Evolutionary conservation across 1,140 invertebrate genomes (phyloP).

Genomic region (Zaprionus camerounensis): DNA sequence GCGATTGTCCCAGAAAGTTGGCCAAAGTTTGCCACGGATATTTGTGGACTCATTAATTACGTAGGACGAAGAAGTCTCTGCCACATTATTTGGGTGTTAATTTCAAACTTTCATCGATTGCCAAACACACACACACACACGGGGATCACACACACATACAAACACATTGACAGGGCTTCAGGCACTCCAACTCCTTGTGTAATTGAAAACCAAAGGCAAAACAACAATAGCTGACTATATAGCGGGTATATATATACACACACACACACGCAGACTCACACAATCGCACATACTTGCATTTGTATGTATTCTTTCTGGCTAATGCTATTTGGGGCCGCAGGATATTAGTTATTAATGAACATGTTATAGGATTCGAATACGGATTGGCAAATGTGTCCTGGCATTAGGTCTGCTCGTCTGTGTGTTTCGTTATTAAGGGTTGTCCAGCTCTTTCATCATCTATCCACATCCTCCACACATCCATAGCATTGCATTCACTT

Average conservation of each 20-base stretch:
- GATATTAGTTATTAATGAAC: constrained; percentile 82
- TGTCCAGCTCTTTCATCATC: constrained; percentile 60
- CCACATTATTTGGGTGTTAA: constrained; percentile 71
- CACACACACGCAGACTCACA: background rate
- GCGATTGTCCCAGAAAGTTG: constrained; percentile 72
- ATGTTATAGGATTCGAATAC: constrained; percentile 56
- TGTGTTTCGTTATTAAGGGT: constrained; percentile 52
- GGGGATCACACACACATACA: constrained; percentile 5
- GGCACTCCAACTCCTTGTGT: constrained; percentile 56
- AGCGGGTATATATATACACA: constrained; percentile 8
- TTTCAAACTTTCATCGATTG: constrained; percentile 80
- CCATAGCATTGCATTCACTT: constrained; percentile 25
- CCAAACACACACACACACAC: constrained; percentile 25
- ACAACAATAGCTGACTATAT: constrained; percentile 60
- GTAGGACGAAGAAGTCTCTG: constrained; percentile 39
- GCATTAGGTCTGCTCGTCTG: background rate
- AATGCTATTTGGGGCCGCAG: constrained; percentile 74
- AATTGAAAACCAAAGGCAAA: constrained; percentile 77
- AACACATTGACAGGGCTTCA: constrained; percentile 12
- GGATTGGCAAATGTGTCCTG: constrained; percentile 1
- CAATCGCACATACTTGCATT: background rate
- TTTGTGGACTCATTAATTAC: constrained; percentile 78
- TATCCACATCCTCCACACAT: constrained; percentile 10
- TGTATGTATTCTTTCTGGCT: constrained; percentile 41
- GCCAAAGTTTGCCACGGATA: constrained; percentile 65